Evolutionary conservation across 2,797 vertebrate species (phyloP).

Genomic region (Coendou prehensilis): DNA sequence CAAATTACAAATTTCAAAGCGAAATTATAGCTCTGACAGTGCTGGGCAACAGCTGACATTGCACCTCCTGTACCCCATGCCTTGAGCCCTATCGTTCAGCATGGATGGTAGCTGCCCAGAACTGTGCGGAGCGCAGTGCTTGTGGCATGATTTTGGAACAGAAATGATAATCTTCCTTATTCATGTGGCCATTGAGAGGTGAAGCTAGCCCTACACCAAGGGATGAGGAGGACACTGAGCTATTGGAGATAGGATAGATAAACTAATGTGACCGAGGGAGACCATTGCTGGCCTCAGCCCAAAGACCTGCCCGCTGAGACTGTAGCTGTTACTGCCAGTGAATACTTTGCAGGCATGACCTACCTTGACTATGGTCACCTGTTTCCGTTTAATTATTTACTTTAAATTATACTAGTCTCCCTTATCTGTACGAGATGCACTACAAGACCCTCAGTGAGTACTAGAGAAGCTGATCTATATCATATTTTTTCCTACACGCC

Average conservation of each 20-base stretch:
- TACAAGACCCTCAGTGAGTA: neutral
- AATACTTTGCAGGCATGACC: neutral
- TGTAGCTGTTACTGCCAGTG: neutral
- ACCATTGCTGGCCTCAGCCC: no score
- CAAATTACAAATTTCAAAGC: slow-evolving; percentile 31
- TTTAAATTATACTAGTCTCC: neutral
- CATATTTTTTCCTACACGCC: neutral
- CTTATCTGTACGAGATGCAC: no score
- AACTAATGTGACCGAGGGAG: neutral
- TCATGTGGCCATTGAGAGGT: neutral
- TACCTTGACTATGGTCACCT: neutral
- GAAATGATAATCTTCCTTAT: neutral
- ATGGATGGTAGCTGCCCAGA: neutral
- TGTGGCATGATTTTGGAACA: neutral
- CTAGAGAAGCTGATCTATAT: neutral
- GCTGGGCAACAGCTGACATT: neutral
- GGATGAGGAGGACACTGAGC: neutral
- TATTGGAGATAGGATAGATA: neutral
- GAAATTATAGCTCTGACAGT: neutral
- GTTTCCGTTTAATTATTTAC: slow-evolving; percentile 42
- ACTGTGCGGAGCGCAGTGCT: neutral
- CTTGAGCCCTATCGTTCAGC: neutral
- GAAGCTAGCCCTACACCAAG: neutral
- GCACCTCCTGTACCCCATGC: neutral
- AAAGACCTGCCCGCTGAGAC: neutral